These are phyloP conservation scores for Dasyurus viverrinus DNA, from an alignment of 2,113 vertebrate genomes.

Conservation along the genomic window DNA sequence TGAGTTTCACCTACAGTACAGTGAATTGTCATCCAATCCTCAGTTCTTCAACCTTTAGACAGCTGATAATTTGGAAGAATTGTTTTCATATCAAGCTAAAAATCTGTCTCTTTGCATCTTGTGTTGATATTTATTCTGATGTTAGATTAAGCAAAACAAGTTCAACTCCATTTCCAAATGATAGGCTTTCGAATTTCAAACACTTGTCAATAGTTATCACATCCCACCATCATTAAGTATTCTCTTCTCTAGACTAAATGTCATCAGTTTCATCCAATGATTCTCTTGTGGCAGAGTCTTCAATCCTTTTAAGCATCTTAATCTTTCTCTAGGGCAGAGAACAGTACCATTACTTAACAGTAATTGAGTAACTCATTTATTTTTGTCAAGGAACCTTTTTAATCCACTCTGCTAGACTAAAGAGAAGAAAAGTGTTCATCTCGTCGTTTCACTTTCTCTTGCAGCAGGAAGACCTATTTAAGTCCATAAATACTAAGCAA, in stretches of 20 bases:
- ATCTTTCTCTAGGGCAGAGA: not conserved
- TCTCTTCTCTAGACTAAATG: not conserved
- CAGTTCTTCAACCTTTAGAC: not conserved
- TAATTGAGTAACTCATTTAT: not conserved
- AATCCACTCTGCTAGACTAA: not conserved
- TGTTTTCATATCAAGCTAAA: not conserved
- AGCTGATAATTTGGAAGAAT: not conserved
- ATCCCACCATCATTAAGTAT: not conserved
- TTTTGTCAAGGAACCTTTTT: not conserved
- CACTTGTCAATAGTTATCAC: not conserved
- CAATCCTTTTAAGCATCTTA: not conserved
- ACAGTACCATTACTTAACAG: not conserved
- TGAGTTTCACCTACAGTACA: not conserved
- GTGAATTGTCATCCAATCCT: not conserved
- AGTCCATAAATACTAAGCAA: not conserved
- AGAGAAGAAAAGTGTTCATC: not conserved
- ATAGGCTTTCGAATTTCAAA: not conserved
- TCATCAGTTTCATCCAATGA: not conserved
- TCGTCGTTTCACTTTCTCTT: not conserved
- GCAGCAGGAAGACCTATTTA: not conserved
- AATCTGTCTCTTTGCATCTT: not conserved
- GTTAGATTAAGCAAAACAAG: not conserved
- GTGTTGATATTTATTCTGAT: not conserved
- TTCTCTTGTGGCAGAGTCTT: not conserved
- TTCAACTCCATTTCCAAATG: not conserved